These are phyloP conservation scores for Sinocyclocheilus anshuiensis DNA, from an alignment of 2,113 vertebrate species.

Conservation along the genomic window DNA sequence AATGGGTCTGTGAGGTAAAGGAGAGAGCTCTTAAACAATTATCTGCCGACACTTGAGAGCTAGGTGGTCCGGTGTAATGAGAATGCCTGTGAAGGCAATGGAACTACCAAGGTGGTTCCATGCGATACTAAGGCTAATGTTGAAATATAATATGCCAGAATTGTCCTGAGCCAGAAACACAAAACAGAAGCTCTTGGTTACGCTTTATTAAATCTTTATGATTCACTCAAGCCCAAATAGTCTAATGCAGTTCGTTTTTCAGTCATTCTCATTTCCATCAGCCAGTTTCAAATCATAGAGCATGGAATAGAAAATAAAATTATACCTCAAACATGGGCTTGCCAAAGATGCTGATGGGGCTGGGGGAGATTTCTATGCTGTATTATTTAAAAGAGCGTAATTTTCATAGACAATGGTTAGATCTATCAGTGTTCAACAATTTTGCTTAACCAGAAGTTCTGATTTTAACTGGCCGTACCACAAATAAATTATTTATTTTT, in stretches of 20 bases:
- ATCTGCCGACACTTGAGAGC: constrained; percentile 22
- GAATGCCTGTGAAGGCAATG: background rate
- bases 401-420: background rate
- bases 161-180: background rate
- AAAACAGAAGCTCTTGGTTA: background rate
- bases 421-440: background rate
- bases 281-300: background rate
- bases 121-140: constrained; percentile 7
- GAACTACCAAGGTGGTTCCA: constrained; percentile 8
- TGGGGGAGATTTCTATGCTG: background rate
- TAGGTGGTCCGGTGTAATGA: constrained; percentile 22
- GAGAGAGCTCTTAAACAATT: constrained; percentile 63
- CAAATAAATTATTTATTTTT: background rate
- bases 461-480: background rate
- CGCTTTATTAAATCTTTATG: background rate
- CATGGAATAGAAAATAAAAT: background rate
- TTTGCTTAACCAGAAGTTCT: background rate
- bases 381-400: background rate
- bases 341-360: background rate
- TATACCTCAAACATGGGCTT: background rate
- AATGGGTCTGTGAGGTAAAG: constrained; percentile 58
- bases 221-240: background rate
- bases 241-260: constrained; percentile 13
- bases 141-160: constrained; percentile 3
- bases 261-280: background rate